Conservation (phyloP, 2,888 invertebrate genomes). For the Lithosia quadra region DNA sequence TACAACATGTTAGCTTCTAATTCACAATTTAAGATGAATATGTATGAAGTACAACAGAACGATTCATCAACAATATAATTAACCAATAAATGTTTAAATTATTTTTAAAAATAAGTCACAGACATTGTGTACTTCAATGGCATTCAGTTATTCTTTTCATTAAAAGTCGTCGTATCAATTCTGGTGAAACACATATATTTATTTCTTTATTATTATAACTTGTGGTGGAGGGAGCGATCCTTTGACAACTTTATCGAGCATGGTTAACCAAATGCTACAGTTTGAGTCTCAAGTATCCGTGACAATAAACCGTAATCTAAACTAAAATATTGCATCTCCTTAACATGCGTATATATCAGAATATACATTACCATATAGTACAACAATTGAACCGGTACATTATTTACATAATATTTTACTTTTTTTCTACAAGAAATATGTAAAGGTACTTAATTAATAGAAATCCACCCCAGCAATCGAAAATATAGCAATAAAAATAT, state of each 20-base stretch:
- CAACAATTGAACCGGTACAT: constrained; percentile 22
- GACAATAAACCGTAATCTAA: background rate
- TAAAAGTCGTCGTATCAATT: background rate
- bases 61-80: constrained; percentile 21
- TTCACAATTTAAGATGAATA: constrained; percentile 27
- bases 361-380: constrained; percentile 8
- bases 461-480: constrained; percentile 22
- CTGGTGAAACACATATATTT: background rate
- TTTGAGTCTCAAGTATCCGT: too few species aligned
- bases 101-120: constrained; percentile 26
- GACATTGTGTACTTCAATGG: constrained; percentile 42
- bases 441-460: constrained; percentile 18
- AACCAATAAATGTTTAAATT: constrained; percentile 21
- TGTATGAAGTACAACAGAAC: constrained; percentile 44
- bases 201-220: background rate
- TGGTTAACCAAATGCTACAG: background rate
- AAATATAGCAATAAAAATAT: constrained; percentile 35
- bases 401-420: constrained; percentile 43
- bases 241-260: background rate
- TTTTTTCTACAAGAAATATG: constrained; percentile 21
- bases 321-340: background rate
- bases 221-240: background rate
- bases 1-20: constrained; percentile 22
- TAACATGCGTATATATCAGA: background rate
- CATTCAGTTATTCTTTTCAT: constrained; percentile 23